Evolutionary conservation across 2,797 vertebrate genomes (phyloP), one percentile per base, ranked within the genome.

Genomic region (Sebastolobus altivelis): DNA sequence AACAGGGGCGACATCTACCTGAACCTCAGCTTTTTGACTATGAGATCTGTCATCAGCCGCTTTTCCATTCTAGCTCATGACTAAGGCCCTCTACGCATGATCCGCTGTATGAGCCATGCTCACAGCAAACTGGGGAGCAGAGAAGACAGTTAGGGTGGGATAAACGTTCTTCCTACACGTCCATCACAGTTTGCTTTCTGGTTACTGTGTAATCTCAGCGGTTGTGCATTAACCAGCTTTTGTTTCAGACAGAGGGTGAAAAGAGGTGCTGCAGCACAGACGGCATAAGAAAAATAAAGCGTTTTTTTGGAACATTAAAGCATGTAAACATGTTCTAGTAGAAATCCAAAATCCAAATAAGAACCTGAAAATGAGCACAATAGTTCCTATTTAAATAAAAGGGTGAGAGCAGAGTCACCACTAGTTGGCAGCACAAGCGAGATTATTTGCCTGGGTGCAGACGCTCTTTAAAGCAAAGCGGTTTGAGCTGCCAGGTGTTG

Each of bases 1-100:
- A 73, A 80, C 67, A 81, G 82, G 72, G 78, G 79, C 55, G 67
- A 77, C 62, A 69, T 66, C 79, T 71, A 80, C 38, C 54, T 75
- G 40, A 76, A 72, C 54, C 25, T 55, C 37, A 10, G 33, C 7
- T 37, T 75, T 79, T 56, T 58, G 33, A 54, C 40, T 38, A 14
- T 13, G 37, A 40, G 65, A 68, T 79, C 68, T n/a, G 37, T 77
- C 65, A 77, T 69, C 25, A 22, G 65, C 65, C 46, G 0, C 46
- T 20, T 49, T 49, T 18, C 46, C 49, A 31, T 72, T 65, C 18
- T 58, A 3, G 46, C 31, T 72, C 40, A 69, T 37, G 62, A 71
- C 25, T 43, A 10, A 81, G 56, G 40, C 43, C 54, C 20, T 72
- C 22, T 13, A 43, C 38, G 40, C 70, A 75, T 75, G 55, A 69